Conservation (phyloP, 2,888 invertebrate genomes). For the Meloe dianella region DNA sequence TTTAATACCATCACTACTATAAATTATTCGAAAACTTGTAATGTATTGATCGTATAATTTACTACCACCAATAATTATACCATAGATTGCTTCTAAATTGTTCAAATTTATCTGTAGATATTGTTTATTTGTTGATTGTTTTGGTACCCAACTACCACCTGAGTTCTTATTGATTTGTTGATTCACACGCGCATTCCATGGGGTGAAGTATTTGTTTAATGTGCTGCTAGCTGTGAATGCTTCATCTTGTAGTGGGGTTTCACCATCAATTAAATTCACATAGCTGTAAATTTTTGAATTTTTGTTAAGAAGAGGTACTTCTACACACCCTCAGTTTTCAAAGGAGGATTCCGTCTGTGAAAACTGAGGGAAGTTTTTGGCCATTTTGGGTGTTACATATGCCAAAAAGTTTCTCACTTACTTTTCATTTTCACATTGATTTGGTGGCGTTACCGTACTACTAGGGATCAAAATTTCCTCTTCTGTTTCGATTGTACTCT, state of each 20-base stretch:
- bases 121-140: constrained; percentile 64
- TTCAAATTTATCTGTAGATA: constrained; percentile 69
- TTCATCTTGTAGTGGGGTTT: constrained; percentile 60
- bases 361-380: not conserved
- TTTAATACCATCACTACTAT: constrained; percentile 65
- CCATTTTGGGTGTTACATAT: too few relatives aligned
- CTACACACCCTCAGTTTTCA: constrained; percentile 44
- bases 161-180: constrained; percentile 34
- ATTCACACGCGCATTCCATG: constrained; percentile 62
- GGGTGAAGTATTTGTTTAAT: constrained; percentile 55
- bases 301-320: constrained; percentile 54
- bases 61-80: constrained; percentile 75
- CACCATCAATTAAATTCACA: not conserved
- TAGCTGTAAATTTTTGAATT: not conserved
- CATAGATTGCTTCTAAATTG: constrained; percentile 71
- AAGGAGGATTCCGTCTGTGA: not conserved
- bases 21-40: constrained; percentile 75
- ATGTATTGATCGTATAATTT: constrained; percentile 74
- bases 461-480: not conserved
- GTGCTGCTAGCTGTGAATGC: constrained; percentile 66
- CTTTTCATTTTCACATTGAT: not conserved
- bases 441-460: not conserved
- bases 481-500: not conserved
- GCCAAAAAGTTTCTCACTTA: too few relatives aligned
- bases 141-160: constrained; percentile 76